Evolutionary conservation across 2,797 vertebrate species (phyloP).

Genomic region (Amblyopsis hoosieri): DNA sequence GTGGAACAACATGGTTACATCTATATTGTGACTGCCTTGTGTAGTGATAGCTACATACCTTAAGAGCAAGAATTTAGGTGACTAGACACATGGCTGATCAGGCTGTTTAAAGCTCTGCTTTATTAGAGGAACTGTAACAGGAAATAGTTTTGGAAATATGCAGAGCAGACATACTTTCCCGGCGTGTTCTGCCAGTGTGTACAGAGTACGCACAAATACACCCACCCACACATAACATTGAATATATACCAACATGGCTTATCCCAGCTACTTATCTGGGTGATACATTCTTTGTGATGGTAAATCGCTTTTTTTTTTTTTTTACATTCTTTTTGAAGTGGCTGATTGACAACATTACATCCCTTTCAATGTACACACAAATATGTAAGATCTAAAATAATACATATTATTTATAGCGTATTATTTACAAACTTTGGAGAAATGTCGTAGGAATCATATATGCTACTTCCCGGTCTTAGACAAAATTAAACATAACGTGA

Average conservation of each 20-base stretch:
- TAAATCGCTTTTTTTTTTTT: constrained; percentile 9
- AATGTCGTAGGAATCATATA: too few relatives aligned
- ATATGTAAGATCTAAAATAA: constrained; percentile 5
- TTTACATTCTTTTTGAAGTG: not conserved
- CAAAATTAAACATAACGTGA: not conserved
- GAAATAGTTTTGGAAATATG: constrained; percentile 12
- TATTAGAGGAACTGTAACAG: constrained; percentile 59
- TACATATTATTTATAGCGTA: not conserved
- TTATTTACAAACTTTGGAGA: not conserved
- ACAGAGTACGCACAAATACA: constrained; percentile 13
- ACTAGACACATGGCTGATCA: constrained; percentile 27
- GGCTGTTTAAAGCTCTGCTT: constrained; percentile 47
- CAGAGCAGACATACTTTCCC: constrained; percentile 10
- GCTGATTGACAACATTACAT: constrained; percentile 5
- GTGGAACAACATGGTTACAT: constrained; percentile 67
- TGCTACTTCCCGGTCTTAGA: not conserved
- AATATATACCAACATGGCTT: too few relatives aligned
- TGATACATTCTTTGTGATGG: too few relatives aligned
- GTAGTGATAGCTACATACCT: constrained; percentile 45
- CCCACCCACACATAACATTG: not conserved
- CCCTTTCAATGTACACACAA: not conserved
- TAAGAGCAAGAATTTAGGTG: constrained; percentile 46
- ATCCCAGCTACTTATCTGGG: constrained; percentile 31
- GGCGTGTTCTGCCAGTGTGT: not conserved
- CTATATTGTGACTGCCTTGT: constrained; percentile 58